Evolutionary conservation across 2,113 vertebrate species (phyloP).

Genomic region (Sceloporus tristichus): DNA sequence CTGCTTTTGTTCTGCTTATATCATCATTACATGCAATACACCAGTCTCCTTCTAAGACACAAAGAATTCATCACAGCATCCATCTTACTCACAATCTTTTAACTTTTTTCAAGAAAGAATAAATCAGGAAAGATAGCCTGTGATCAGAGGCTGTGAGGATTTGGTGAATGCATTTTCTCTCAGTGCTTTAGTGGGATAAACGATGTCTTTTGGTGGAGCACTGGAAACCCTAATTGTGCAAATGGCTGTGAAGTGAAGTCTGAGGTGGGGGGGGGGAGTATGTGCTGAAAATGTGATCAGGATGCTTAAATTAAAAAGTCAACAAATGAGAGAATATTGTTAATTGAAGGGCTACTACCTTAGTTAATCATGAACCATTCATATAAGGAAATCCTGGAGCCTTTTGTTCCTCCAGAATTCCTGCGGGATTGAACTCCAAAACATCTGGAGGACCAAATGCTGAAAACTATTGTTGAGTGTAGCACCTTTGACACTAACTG

Average conservation of each 20-base stretch:
- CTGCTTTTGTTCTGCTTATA: not conserved
- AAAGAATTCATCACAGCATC: not conserved
- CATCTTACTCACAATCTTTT: not conserved
- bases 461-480: no score
- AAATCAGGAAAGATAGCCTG: not conserved
- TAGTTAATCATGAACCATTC: slow-evolving; percentile 1
- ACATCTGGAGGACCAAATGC: no score
- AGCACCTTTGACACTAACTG: not conserved
- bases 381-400: no score
- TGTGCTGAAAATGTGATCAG: slow-evolving; percentile 1
- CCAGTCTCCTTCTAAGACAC: not conserved
- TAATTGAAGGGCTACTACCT: not conserved
- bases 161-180: not conserved
- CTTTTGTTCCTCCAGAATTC: no score
- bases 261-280: not conserved
- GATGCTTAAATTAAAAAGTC: not conserved
- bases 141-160: not conserved
- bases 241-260: not conserved
- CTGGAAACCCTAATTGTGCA: not conserved
- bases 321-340: not conserved
- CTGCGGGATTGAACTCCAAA: no score
- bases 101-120: not conserved
- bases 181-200: not conserved
- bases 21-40: not conserved
- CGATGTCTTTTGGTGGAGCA: no score